Percentiles rank a stretch among this genome's conserved stretches.
These are phyloP conservation scores for Coelogynopora nodosa DNA, from an alignment of 2,888 invertebrate species.

Conservation along the genomic window DNA sequence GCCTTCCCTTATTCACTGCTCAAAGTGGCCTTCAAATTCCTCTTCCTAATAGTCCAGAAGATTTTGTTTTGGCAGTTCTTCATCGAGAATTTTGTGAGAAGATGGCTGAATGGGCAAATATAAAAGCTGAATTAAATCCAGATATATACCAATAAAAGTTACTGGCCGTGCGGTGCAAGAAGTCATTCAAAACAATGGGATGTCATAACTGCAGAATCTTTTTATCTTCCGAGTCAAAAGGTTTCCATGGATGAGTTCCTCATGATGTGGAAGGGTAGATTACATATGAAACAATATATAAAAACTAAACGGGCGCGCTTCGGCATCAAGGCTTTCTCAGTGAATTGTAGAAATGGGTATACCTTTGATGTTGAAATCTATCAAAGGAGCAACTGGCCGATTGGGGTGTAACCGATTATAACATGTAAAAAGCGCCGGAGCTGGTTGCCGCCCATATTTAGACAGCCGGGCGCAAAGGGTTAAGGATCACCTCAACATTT, in stretches of 20 bases:
- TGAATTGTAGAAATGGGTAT: slow-evolving; percentile 27
- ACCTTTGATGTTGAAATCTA: slow-evolving; percentile 16
- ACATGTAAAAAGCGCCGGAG: too few species aligned
- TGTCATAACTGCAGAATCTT: background rate
- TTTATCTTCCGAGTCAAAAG: background rate
- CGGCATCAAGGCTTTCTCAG: slow-evolving; percentile 14
- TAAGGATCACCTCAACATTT: too few species aligned
- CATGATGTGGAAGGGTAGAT: background rate
- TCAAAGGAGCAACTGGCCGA: slow-evolving; percentile 18
- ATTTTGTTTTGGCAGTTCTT: background rate
- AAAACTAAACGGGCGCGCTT: background rate
- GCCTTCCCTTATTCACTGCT: too few species aligned
- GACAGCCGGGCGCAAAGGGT: too few species aligned
- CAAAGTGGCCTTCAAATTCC: too few species aligned
- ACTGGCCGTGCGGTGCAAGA: background rate
- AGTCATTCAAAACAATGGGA: background rate
- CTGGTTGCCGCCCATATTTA: too few species aligned
- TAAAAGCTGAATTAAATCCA: background rate
- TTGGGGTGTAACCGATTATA: too few species aligned
- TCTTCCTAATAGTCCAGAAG: background rate
- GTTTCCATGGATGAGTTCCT: slow-evolving; percentile 28
- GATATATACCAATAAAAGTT: background rate
- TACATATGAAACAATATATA: slow-evolving; percentile 23
- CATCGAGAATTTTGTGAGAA: background rate
- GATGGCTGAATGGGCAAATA: background rate